A percentile compares a stretch with the other conserved stretches of the same genome.
These are phyloP conservation scores for honey bee (Apis mellifera) DNA, from an alignment of 1,140 invertebrate genomes.

Conservation along the genomic window Amel_HAv3.1 CM009941.2:8213001-8213500, in stretches of 20 bases:
- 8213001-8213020: neutral
- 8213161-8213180: neutral
- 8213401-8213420: no score
- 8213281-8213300: neutral
- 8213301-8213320: conserved; percentile 6
- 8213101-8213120: neutral
- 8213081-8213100: neutral
- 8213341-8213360: conserved; percentile 16
- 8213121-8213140: neutral
- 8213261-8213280: neutral
- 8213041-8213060: neutral
- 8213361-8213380: no score
- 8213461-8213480: no score
- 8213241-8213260: neutral
- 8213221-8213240: no score
- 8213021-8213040: neutral
- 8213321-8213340: neutral
- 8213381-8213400: neutral
- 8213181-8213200: neutral
- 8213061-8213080: neutral
- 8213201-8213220: neutral
- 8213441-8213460: no score
- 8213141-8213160: neutral
- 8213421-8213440: no score
- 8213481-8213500: no score